phyloP scores from a whole-genome alignment of 2,797 vertebrate genomes.

The Falco rusticolus region DNA sequence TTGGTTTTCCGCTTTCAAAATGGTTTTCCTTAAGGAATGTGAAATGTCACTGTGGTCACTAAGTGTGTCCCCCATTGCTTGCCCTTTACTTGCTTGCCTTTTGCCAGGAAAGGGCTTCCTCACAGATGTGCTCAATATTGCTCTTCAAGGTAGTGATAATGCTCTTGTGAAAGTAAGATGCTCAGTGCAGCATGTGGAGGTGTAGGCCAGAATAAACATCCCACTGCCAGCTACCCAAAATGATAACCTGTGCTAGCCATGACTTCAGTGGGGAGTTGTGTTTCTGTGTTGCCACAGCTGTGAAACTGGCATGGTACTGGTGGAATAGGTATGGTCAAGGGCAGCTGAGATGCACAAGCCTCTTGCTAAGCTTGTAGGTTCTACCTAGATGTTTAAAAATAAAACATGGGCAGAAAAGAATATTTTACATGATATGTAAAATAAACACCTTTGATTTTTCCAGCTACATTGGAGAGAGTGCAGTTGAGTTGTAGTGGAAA shows the following conservation, averaged over 20 bases:
- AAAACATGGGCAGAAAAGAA: not conserved
- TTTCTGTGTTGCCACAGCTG: not conserved
- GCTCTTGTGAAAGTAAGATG: accelerated
- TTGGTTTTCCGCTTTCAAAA: conserved; percentile 58
- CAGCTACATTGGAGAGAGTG: not conserved
- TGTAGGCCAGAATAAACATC: not conserved
- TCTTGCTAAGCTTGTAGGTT: not conserved
- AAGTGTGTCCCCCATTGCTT: not conserved
- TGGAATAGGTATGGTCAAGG: not conserved
- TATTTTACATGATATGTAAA: not conserved
- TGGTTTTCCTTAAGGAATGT: conserved; percentile 74
- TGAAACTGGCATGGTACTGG: accelerated
- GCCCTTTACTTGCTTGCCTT: not conserved
- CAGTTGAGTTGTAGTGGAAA: not conserved
- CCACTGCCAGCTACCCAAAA: not conserved
- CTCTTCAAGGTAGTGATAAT: accelerated
- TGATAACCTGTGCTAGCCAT: accelerated
- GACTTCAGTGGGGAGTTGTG: not conserved
- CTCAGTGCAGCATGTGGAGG: not conserved
- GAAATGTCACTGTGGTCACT: conserved; percentile 60
- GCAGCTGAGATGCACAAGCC: no score
- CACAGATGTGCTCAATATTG: accelerated
- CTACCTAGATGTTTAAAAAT: not conserved
- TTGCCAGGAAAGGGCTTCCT: not conserved
- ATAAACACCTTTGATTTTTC: not conserved